phyloP scores from a whole-genome alignment of 2,888 invertebrate genomes.

The Trissolcus japonicus region DNA sequence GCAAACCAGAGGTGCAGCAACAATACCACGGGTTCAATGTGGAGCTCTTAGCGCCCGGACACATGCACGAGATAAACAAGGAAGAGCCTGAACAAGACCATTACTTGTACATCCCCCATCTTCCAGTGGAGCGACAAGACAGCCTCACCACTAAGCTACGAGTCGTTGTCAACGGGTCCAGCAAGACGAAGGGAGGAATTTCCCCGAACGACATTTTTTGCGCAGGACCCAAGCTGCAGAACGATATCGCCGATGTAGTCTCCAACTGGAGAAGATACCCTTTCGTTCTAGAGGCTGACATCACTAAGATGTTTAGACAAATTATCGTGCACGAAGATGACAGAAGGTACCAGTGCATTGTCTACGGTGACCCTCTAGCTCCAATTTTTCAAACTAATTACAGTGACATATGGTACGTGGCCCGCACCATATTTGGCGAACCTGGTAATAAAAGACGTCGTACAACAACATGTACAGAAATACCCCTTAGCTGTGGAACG shows the following conservation, averaged over 20 bases:
- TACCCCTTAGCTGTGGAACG: slow-evolving; percentile 5
- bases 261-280: not conserved
- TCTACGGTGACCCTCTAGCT: too few relatives aligned
- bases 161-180: slow-evolving; percentile 4
- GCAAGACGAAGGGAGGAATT: not conserved
- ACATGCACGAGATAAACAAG: too few relatives aligned
- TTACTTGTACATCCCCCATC: too few relatives aligned
- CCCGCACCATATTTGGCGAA: not conserved
- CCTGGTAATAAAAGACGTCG: not conserved
- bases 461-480: not conserved
- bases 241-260: not conserved
- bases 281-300: not conserved
- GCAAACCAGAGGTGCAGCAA: too few relatives aligned
- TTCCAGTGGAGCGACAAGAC: not conserved
- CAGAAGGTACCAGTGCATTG: not conserved
- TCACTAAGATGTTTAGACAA: not conserved
- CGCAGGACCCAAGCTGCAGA: not conserved
- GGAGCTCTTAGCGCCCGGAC: too few relatives aligned
- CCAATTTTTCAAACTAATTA: too few relatives aligned
- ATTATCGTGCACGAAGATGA: not conserved
- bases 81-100: too few relatives aligned
- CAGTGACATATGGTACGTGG: not conserved
- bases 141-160: not conserved
- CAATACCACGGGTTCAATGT: too few relatives aligned
- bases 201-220: not conserved